Evolutionary conservation across 2,113 vertebrate species (phyloP).

Genomic region (Oceanites oceanicus): DNA sequence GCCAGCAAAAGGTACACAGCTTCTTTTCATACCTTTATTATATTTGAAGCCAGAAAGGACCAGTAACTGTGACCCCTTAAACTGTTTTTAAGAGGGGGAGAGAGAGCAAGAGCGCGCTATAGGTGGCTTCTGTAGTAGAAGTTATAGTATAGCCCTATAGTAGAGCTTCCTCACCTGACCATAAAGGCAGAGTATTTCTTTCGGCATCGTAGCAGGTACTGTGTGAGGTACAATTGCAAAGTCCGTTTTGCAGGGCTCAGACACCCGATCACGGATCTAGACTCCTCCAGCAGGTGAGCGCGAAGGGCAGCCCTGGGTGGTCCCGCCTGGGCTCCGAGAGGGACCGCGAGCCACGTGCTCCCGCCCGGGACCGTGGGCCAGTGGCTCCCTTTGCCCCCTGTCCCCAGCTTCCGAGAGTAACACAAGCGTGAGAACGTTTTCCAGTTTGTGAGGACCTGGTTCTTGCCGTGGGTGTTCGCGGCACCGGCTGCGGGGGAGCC

Average conservation of each 20-base stretch:
- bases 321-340: neutral
- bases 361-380: accelerated
- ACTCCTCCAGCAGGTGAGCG: accelerated
- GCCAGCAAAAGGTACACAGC: accelerated
- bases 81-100: neutral
- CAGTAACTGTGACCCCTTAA: accelerated
- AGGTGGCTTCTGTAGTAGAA: neutral
- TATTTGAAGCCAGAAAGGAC: neutral
- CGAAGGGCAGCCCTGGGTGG: neutral
- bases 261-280: accelerated
- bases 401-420: accelerated
- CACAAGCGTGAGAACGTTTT: accelerated
- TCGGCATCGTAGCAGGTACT: accelerated
- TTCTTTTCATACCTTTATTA: neutral
- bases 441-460: neutral
- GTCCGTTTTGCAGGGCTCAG: neutral
- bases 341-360: neutral
- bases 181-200: neutral
- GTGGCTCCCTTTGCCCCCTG: accelerated
- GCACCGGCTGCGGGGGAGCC: accelerated
- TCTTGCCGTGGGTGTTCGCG: accelerated
- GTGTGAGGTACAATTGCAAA: neutral
- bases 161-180: neutral
- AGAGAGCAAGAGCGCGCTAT: neutral
- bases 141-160: too few species aligned